Base-by-base conservation (phyloP, 1,140 invertebrate genomes). In the Drosophila punjabiensis region DNA sequence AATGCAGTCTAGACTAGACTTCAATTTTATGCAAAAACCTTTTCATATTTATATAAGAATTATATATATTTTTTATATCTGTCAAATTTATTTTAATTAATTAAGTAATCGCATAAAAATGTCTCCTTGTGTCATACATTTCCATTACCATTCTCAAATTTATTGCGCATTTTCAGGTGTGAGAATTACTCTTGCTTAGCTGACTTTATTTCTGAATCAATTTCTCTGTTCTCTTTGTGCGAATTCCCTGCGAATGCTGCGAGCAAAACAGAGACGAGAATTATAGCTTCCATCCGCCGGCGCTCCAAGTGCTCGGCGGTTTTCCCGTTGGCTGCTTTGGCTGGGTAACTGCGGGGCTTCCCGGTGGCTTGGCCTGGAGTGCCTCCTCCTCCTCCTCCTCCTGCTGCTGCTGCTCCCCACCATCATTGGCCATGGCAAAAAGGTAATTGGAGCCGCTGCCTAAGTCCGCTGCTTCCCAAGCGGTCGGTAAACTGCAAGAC, bases 361-460 rank as follows among this genome's bases (percentile, higher is more conserved):
- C 73, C 50, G 41, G 28, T 32, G 64, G 47, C 33, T 59, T 60
- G 73, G 64, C 55, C 48, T 68, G 71, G 39, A 56, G 71, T 56
- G 64, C 33, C 33, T 10, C 53, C 53, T 33, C 35, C 16, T 32
- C 13, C 47, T 28, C 48, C 48, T 16, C 1, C 48, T 52, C 2
- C 20, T 24, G 1, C 16, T 4, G 9, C 45, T 14, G 45, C 20
- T 24, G 24, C 24, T 24, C 24, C 47, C 50, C 50, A 52, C 28
- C 16, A 11, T 52, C 33, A 35, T 20, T 70, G 76, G 39, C 76
- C 39, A 64, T 66, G 55, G 83, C 76, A 80, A 90, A 88, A 79
- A 65, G 64, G 86, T 89, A 89, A 89, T 68, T 41, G 48, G 86
- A 89, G 82, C 69, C 61, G 62, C 20, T 68, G 76, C 45, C 81